These are phyloP conservation scores for Spodoptera litura DNA, from an alignment of 1,140 invertebrate genomes.

Conservation along the genomic window DNA sequence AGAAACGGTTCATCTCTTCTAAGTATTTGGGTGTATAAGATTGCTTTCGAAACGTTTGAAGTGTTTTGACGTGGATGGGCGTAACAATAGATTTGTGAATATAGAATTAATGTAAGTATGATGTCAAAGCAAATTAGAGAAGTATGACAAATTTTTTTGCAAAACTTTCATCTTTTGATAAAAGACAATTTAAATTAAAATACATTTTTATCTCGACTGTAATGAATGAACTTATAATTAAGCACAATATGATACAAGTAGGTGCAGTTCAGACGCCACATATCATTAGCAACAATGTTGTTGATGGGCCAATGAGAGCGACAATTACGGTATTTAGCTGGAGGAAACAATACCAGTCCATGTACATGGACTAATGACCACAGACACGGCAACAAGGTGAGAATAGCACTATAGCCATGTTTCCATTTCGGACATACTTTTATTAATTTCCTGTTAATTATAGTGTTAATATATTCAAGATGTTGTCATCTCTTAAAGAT, in stretches of 20 bases:
- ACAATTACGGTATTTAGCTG: not conserved
- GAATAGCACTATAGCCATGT: too few species aligned
- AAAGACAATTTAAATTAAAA: too few species aligned
- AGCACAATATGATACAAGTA: constrained; percentile 3
- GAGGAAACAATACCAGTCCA: not conserved
- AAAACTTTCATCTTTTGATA: too few species aligned
- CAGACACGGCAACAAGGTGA: too few species aligned
- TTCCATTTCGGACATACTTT: not conserved
- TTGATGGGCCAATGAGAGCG: constrained; percentile 8
- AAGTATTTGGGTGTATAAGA: constrained; percentile 5
- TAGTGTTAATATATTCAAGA: too few species aligned
- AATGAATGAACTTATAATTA: not conserved
- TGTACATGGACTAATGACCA: not conserved
- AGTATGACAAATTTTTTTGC: too few species aligned
- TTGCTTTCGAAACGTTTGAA: constrained; percentile 12
- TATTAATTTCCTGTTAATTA: too few species aligned
- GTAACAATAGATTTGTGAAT: constrained; percentile 2
- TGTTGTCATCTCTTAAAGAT: too few species aligned
- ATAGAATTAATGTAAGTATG: too few species aligned
- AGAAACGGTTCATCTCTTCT: constrained; percentile 34
- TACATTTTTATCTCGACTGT: too few species aligned
- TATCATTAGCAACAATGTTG: constrained; percentile 8
- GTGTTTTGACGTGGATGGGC: not conserved
- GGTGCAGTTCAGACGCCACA: not conserved
- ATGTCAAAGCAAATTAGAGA: too few species aligned